Evolutionary conservation across 2,797 vertebrate genomes (phyloP).

Genomic region (Ceryle rudis): DNA sequence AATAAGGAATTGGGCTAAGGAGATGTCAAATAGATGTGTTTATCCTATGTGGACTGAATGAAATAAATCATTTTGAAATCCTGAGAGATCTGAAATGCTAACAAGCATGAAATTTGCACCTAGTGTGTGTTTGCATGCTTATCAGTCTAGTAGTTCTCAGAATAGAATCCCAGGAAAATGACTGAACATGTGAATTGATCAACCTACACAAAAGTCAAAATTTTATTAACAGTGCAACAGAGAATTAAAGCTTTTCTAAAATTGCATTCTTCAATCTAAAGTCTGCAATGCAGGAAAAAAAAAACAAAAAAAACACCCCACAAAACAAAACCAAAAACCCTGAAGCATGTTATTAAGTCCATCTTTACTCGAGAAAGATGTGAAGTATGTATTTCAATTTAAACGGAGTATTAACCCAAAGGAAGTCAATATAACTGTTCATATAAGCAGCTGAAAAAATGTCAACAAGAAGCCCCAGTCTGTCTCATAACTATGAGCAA

Average conservation of each 20-base stretch:
- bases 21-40: not conserved
- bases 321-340: not conserved
- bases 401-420: not conserved
- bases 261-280: not conserved
- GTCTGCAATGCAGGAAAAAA: not conserved
- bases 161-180: not conserved
- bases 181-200: not conserved
- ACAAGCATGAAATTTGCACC: not conserved
- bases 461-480: not conserved
- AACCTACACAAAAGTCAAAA: not conserved
- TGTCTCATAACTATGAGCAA: not conserved
- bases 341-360: not conserved
- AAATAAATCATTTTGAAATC: not conserved
- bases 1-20: not conserved
- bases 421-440: not conserved
- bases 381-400: slow-evolving; percentile 7
- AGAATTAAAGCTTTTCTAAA: not conserved
- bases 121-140: not conserved
- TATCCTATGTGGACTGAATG: not conserved
- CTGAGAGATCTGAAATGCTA: not conserved
- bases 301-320: too few relatives aligned
- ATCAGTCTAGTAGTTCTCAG: not conserved
- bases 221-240: not conserved
- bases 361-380: not conserved
- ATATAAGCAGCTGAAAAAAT: not conserved